phyloP scores from a whole-genome alignment of 1,140 invertebrate genomes.

The honey bee (Apis mellifera) region DNA sequence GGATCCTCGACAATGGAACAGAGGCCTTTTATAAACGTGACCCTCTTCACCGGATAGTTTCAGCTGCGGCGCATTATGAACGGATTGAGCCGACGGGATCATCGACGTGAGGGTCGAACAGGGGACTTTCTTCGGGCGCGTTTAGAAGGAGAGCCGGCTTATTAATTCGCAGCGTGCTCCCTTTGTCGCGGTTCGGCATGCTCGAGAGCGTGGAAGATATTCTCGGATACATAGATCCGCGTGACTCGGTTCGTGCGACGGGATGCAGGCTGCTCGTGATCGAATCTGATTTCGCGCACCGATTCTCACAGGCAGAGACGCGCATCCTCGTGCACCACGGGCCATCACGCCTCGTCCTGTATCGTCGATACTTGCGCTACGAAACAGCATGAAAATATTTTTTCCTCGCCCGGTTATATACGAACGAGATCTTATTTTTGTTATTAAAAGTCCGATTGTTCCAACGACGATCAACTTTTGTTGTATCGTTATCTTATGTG shows the following conservation, averaged over 20 bases:
- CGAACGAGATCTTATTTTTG: too few relatives aligned
- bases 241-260: constrained; percentile 58
- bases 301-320: constrained; percentile 53
- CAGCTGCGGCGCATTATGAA: constrained; percentile 78
- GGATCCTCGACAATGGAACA: constrained; percentile 28
- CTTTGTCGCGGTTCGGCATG: constrained; percentile 56
- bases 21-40: constrained; percentile 21
- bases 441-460: too few relatives aligned
- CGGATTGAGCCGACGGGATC: constrained; percentile 69
- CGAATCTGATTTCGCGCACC: constrained; percentile 62
- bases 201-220: neutral
- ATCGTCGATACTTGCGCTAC: neutral
- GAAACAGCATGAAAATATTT: neutral
- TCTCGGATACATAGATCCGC: constrained; percentile 34
- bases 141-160: constrained; percentile 72
- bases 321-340: constrained; percentile 48
- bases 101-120: constrained; percentile 70
- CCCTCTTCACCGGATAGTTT: constrained; percentile 42
- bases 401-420: too few relatives aligned
- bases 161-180: constrained; percentile 78
- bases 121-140: constrained; percentile 54
- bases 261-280: constrained; percentile 61
- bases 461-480: too few relatives aligned
- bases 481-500: too few relatives aligned
- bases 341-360: constrained; percentile 34